A percentile compares a stretch with the other conserved stretches of the same genome.
Conservation (phyloP, 1,140 invertebrate genomes). For the Apocrypta bakeri region DNA sequence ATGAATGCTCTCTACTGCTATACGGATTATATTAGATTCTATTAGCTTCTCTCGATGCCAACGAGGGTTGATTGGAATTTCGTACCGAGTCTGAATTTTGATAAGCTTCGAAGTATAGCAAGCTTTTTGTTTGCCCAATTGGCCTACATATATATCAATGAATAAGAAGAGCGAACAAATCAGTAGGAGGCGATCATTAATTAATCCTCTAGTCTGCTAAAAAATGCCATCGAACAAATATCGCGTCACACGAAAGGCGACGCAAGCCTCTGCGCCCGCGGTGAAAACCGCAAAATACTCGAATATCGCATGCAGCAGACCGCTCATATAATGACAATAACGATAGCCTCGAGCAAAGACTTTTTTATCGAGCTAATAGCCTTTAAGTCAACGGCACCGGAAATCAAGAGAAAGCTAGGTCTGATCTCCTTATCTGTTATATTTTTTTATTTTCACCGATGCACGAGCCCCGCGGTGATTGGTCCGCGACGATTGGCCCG, state of each 20-base stretch:
- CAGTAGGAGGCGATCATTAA: background rate
- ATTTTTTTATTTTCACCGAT: background rate
- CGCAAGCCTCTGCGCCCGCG: background rate
- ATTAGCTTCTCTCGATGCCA: background rate
- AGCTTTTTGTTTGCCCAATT: no score
- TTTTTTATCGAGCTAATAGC: constrained; percentile 4
- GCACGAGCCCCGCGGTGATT: no score
- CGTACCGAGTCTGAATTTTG: constrained; percentile 23
- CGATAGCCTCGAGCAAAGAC: constrained; percentile 4
- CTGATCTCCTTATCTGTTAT: background rate
- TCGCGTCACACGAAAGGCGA: background rate
- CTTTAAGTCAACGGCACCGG: background rate
- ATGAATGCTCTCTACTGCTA: constrained; percentile 15
- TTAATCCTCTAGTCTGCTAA: background rate
- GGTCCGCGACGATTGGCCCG: no score
- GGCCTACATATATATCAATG: no score
- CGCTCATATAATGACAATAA: background rate
- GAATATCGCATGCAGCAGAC: constrained; percentile 39
- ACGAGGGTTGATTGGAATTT: constrained; percentile 38
- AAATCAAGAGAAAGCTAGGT: background rate
- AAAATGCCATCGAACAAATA: background rate
- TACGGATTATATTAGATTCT: no score
- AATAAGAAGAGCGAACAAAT: no score
- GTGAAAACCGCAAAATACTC: constrained; percentile 32
- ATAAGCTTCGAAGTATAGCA: constrained; percentile 18